Evolutionary conservation across 2,888 invertebrate species (phyloP), one percentile per base, ranked within the genome.

Genomic region (Apoda limacodes): DNA sequence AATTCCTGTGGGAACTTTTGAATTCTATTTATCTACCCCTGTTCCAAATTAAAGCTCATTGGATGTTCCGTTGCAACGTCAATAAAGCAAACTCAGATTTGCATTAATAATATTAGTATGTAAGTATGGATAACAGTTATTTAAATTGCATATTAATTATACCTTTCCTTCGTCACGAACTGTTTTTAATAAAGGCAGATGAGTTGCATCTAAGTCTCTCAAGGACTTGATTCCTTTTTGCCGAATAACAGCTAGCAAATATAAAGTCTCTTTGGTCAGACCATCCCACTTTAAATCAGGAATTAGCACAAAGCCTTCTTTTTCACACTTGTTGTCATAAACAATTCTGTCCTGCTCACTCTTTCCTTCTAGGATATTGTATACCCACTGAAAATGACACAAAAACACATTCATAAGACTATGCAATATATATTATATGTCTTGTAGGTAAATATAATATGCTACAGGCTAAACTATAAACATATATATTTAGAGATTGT

Each of bases 201-300:
- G 94, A 2, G 82, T 80, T 0, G 53, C 82, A 31, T 85, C 88
- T 32, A 99, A 82, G 60, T 97, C 95, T 47, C 99, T 82, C 19
- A 99, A 52, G 0, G 94, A 95, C 60, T 88, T 90, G 4, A 99
- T 83, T 27, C 84, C 87, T 43, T 82, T 85, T 40, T 85, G 82
- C 44, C 88, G 85, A 1, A 89, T 83, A 34, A 99, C 87, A 0
- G 93, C 98, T 31, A 95, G 70, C 5, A 94, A 68, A 61, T 98
- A 95, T 9, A 99, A 68, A 0, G 90, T 89, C 52, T 93, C 91
- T 10, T 87, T 74, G 9, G 66, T 69, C 24, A 84, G 65, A 9
- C 93, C 92, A 69, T 97, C 92, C 98, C 99, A 99, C 68, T 99
- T 99, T 33, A 98, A 80, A 70, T 99, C 99, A 0, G 95, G 96